Conservation (phyloP, 2,888 invertebrate genomes). For the Pomacea canaliculata region DNA sequence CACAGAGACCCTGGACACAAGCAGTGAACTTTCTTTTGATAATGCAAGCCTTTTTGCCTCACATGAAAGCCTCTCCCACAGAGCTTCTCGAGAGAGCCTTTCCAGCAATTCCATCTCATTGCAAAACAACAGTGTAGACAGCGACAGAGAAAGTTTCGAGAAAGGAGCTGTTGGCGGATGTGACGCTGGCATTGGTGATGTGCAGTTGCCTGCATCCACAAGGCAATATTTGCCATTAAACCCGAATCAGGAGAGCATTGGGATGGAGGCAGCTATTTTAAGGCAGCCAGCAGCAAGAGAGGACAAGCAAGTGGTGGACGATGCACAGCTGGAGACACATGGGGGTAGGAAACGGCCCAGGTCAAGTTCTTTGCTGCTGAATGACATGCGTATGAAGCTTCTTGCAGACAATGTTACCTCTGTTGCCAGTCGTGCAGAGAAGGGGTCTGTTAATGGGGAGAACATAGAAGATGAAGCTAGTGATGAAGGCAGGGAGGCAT, state of each 20-base stretch:
- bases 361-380: constrained; percentile 17
- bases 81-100: constrained; percentile 5
- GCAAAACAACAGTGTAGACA: not conserved
- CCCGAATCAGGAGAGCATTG: not conserved
- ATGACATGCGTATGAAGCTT: constrained; percentile 22
- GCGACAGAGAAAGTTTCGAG: not conserved
- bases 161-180: not conserved
- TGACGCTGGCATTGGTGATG: not conserved
- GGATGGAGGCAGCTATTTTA: not conserved
- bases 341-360: not conserved
- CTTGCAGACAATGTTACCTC: constrained; percentile 17
- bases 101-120: not conserved
- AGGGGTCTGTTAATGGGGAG: not conserved
- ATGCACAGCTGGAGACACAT: no score
- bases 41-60: constrained; percentile 18
- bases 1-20: constrained; percentile 15
- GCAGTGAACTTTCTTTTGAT: constrained; percentile 15
- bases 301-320: not conserved
- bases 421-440: not conserved
- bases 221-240: not conserved
- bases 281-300: not conserved
- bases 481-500: constrained; percentile 3
- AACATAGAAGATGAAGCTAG: not conserved
- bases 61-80: not conserved
- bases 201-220: not conserved